A percentile compares a stretch with the other conserved stretches of the same genome.
Conservation (phyloP, 2,888 invertebrate genomes). For the Latrodectus elegans region DNA sequence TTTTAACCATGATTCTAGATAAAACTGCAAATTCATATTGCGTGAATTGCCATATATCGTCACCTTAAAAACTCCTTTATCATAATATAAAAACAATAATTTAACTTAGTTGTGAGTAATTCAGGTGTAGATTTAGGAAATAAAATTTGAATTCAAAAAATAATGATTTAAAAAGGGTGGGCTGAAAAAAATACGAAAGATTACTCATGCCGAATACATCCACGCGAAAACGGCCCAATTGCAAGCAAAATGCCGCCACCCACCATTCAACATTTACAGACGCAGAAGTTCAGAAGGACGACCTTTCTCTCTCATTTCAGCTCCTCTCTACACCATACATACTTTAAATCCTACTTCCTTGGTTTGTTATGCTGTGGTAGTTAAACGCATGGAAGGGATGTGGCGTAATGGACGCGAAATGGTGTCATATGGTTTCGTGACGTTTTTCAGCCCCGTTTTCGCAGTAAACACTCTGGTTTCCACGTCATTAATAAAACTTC, state of each 20-base stretch:
- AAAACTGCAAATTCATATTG: too few species aligned
- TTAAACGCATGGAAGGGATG: slow-evolving; percentile 45
- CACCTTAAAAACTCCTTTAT: too few species aligned
- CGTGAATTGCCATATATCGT: too few species aligned
- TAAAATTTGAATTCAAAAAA: too few species aligned
- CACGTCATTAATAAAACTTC: neutral
- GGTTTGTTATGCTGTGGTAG: slow-evolving; percentile 40
- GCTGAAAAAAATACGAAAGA: slow-evolving; percentile 6
- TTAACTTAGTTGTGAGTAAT: too few species aligned
- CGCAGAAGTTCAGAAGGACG: slow-evolving; percentile 2
- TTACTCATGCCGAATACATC: neutral
- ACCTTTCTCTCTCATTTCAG: slow-evolving; percentile 36
- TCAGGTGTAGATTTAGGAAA: too few species aligned
- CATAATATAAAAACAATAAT: too few species aligned
- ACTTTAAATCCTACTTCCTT: slow-evolving; percentile 40
- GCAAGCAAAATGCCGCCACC: slow-evolving; percentile 6
- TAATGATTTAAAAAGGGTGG: too few species aligned
- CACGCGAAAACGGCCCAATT: slow-evolving; percentile 15
- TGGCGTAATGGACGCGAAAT: slow-evolving; percentile 42
- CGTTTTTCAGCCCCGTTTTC: slow-evolving; percentile 1
- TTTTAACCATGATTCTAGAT: too few species aligned
- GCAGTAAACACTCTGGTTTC: slow-evolving; percentile 3
- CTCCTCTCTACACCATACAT: neutral
- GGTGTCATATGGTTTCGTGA: slow-evolving; percentile 42
- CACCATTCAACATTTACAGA: slow-evolving; percentile 20